Conservation (phyloP, 2,888 invertebrate species). For the Parnassius smintheus region DNA sequence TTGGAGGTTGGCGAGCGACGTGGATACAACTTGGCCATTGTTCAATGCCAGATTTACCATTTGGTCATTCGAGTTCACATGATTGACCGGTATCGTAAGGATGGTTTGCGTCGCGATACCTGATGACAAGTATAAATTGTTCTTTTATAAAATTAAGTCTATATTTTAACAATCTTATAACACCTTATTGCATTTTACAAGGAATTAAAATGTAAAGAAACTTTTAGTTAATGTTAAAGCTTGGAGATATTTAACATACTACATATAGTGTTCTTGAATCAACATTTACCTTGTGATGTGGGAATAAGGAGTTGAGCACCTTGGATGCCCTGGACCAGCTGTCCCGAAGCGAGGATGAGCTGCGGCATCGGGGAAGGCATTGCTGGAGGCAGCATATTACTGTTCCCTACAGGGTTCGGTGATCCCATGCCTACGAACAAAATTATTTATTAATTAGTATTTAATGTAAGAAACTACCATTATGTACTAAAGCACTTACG, state of each 20-base stretch:
- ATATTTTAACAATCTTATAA: too few relatives aligned
- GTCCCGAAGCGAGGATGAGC: slow-evolving; percentile 94
- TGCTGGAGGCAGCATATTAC: slow-evolving; percentile 82
- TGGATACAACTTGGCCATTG: slow-evolving; percentile 92
- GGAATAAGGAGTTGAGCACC: slow-evolving; percentile 97
- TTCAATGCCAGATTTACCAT: slow-evolving; percentile 91
- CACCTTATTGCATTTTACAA: too few relatives aligned
- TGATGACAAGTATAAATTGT: slow-evolving; percentile 50
- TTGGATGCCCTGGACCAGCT: slow-evolving; percentile 95
- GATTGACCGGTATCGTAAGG: slow-evolving; percentile 95
- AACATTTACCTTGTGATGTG: slow-evolving; percentile 90
- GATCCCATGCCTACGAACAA: slow-evolving; percentile 65
- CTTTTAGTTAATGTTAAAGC: too few relatives aligned
- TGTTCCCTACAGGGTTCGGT: slow-evolving; percentile 69
- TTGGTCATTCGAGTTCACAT: slow-evolving; percentile 88
- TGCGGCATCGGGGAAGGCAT: slow-evolving; percentile 92
- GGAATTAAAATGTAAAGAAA: too few relatives aligned
- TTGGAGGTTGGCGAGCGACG: slow-evolving; percentile 89
- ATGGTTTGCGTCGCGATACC: slow-evolving; percentile 98
- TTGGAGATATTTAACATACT: too few relatives aligned
- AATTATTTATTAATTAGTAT: not conserved
- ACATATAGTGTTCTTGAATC: too few relatives aligned
- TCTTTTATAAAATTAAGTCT: too few relatives aligned
- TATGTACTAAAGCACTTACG: not conserved
- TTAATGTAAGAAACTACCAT: not conserved